Evolutionary conservation across 2,797 vertebrate genomes (phyloP).

Genomic region (Echeneis naucrates): DNA sequence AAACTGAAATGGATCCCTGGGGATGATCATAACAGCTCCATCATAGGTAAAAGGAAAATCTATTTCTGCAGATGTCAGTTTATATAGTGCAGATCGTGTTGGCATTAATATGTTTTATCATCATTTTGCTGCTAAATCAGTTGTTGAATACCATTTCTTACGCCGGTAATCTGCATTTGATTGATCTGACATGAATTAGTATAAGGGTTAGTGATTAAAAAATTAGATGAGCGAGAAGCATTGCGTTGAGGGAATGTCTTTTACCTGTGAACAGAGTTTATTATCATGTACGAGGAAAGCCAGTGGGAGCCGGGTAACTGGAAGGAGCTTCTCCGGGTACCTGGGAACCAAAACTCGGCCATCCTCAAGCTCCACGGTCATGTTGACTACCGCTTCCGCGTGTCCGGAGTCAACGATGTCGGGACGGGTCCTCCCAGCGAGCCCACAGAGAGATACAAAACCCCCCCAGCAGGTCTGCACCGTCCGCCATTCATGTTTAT

Average conservation of each 20-base stretch:
- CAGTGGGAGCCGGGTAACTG: conserved; percentile 89
- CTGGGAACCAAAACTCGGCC: conserved; percentile 82
- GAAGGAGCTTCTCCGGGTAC: conserved; percentile 86
- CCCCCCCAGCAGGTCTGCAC: conserved; percentile 88
- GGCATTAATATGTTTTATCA: conserved; percentile 18
- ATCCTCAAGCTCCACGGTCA: conserved; percentile 87
- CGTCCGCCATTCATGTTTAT: conserved; percentile 36
- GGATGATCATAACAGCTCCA: conserved; percentile 90
- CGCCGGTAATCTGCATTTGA: conserved; percentile 62
- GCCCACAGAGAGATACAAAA: conserved; percentile 87
- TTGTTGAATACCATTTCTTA: conserved; percentile 53
- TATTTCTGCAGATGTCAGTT: conserved; percentile 26
- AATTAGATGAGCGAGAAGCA: conserved; percentile 59
- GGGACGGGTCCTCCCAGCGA: conserved; percentile 88
- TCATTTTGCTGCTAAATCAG: conserved; percentile 43
- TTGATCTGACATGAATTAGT: conserved; percentile 56
- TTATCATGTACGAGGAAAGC: conserved; percentile 93
- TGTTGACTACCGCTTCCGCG: conserved; percentile 90
- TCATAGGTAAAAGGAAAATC: conserved; percentile 84
- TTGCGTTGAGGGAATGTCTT: conserved; percentile 46
- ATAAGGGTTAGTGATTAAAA: conserved; percentile 54
- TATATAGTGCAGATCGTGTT: not conserved
- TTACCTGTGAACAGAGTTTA: conserved; percentile 86
- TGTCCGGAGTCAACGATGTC: conserved; percentile 87
- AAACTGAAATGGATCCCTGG: conserved; percentile 92